These are phyloP conservation scores for Oxygymnocypris stewartii DNA, from an alignment of 2,113 vertebrate species.

Conservation along the genomic window DNA sequence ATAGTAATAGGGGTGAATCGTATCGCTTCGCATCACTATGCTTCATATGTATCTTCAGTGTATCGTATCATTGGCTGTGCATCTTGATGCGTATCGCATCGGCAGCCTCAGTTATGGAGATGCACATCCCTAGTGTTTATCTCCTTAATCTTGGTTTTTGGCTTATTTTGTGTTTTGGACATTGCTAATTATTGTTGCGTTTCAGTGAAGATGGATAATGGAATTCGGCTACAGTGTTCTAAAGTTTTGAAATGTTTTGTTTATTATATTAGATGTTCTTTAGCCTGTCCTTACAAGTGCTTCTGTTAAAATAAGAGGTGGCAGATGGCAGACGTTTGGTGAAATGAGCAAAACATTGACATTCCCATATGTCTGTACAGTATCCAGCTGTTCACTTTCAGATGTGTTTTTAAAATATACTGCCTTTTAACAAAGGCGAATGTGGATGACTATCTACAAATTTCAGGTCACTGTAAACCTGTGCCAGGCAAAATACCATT, in stretches of 20 bases:
- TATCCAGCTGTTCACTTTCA: conserved; percentile 44
- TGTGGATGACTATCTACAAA: background rate
- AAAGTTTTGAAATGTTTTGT: background rate
- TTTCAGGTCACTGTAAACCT: background rate
- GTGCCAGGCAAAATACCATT: background rate
- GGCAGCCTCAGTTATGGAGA: no score
- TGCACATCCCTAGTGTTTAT: background rate
- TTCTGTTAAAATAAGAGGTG: background rate
- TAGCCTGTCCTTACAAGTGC: background rate
- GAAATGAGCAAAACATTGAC: conserved; percentile 42
- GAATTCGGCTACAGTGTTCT: background rate
- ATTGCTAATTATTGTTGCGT: background rate
- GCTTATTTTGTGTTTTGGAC: background rate
- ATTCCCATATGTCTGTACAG: background rate
- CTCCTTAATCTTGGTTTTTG: background rate
- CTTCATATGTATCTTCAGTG: no score
- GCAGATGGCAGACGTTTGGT: conserved; percentile 1
- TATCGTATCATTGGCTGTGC: no score
- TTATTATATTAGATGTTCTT: conserved; percentile 23
- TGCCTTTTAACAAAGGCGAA: conserved; percentile 7
- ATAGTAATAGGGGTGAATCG: no score
- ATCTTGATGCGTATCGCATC: no score
- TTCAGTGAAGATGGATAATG: background rate
- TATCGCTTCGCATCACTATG: no score
- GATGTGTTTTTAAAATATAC: conserved; percentile 16